Conservation (phyloP, 1,140 invertebrate species). For the Zaprionus camerounensis region DNA sequence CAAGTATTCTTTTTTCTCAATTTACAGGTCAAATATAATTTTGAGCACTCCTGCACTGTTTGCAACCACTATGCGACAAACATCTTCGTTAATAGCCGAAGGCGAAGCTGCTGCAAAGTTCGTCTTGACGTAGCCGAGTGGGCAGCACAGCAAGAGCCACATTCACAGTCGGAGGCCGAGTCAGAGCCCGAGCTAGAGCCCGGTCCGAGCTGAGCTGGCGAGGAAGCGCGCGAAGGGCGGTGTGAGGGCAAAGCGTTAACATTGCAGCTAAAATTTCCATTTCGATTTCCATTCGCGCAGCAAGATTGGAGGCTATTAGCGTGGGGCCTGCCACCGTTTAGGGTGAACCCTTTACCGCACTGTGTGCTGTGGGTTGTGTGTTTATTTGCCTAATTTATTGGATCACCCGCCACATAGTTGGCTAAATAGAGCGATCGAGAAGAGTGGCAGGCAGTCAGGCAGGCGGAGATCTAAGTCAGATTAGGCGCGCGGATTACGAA, state of each 20-base stretch:
- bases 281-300: conserved; percentile 53
- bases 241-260: conserved; percentile 66
- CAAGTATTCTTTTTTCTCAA: not conserved
- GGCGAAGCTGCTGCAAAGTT: conserved; percentile 44
- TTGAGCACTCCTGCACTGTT: not conserved
- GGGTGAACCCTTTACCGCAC: conserved; percentile 67
- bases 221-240: not conserved
- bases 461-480: conserved; percentile 8
- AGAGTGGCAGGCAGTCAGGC: conserved; percentile 21
- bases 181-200: not conserved
- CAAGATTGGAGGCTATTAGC: conserved; percentile 61
- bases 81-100: conserved; percentile 45
- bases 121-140: conserved; percentile 39
- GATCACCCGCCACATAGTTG: conserved; percentile 53
- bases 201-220: conserved; percentile 23
- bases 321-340: conserved; percentile 74
- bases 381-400: conserved; percentile 81
- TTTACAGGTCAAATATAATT: not conserved
- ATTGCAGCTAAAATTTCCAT: conserved; percentile 70
- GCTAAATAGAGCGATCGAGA: conserved; percentile 77
- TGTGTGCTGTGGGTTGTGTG: conserved; percentile 35
- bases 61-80: conserved; percentile 27
- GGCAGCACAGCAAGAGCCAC: conserved; percentile 25
- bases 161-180: conserved; percentile 9
- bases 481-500: conserved; percentile 53